Evolutionary conservation across 2,888 invertebrate species (phyloP).

Genomic region (Epistrophe eligans): DNA sequence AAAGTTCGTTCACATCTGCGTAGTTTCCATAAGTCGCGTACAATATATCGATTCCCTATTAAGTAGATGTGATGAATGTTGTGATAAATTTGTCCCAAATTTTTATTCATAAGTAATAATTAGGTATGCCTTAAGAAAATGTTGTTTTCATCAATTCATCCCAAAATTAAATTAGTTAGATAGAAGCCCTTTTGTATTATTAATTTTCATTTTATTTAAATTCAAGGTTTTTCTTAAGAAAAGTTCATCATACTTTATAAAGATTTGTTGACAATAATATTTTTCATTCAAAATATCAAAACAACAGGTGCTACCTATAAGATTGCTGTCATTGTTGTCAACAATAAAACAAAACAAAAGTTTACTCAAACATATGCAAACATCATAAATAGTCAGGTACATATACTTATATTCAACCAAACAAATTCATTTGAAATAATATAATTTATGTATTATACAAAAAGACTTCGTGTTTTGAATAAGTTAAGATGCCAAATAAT

Average conservation of each 20-base stretch:
- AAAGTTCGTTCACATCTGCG: neutral
- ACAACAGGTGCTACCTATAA: constrained; percentile 23
- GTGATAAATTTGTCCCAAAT: neutral
- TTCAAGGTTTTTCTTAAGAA: neutral
- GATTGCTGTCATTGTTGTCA: neutral
- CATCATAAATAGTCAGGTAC: no score
- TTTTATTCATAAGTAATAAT: neutral
- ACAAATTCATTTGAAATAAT: constrained; percentile 49
- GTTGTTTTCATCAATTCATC: neutral
- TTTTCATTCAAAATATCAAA: constrained; percentile 1
- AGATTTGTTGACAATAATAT: neutral
- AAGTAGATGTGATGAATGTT: neutral
- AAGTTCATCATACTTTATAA: neutral
- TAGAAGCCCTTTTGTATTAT: neutral
- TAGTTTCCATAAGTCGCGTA: no score
- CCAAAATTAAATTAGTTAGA: neutral
- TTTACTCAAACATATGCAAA: neutral
- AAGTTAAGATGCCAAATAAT: constrained; percentile 65
- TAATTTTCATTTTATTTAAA: neutral
- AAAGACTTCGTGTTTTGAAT: constrained; percentile 64
- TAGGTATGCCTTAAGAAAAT: neutral
- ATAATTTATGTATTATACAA: constrained; percentile 56
- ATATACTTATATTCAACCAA: neutral
- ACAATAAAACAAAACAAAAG: constrained; percentile 14
- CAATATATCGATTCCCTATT: no score